Conservation (phyloP, 2,113 vertebrate species). For the Merops nubicus region DNA sequence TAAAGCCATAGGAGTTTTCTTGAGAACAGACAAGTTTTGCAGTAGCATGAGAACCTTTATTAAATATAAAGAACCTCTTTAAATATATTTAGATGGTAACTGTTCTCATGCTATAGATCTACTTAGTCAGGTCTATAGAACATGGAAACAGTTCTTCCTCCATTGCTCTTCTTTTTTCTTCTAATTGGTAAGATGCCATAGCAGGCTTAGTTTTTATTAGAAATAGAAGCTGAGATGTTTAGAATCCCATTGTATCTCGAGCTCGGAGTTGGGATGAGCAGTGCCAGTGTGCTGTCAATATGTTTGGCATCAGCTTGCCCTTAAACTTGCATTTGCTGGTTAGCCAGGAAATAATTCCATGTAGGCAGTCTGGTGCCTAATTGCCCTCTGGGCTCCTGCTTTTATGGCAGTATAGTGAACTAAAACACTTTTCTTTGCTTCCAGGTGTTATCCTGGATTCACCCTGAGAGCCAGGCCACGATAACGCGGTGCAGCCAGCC, state of each 20-base stretch:
- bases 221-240: neutral
- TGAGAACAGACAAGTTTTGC: neutral
- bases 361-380: neutral
- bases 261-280: neutral
- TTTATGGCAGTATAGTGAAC: neutral
- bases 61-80: too few species aligned
- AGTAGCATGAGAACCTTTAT: neutral
- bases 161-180: neutral
- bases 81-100: neutral
- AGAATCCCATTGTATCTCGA: neutral
- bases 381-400: neutral
- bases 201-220: neutral
- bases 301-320: neutral
- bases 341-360: neutral
- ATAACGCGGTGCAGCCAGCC: conserved; percentile 94
- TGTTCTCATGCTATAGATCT: neutral
- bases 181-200: neutral
- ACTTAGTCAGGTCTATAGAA: neutral
- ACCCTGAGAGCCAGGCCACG: conserved; percentile 94
- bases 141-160: neutral
- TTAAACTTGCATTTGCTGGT: neutral
- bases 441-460: conserved; percentile 96
- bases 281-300: neutral
- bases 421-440: neutral
- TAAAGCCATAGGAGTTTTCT: neutral